These are phyloP conservation scores for Stictocephala bisonia DNA, from an alignment of 2,888 invertebrate species.

Conservation along the genomic window DNA sequence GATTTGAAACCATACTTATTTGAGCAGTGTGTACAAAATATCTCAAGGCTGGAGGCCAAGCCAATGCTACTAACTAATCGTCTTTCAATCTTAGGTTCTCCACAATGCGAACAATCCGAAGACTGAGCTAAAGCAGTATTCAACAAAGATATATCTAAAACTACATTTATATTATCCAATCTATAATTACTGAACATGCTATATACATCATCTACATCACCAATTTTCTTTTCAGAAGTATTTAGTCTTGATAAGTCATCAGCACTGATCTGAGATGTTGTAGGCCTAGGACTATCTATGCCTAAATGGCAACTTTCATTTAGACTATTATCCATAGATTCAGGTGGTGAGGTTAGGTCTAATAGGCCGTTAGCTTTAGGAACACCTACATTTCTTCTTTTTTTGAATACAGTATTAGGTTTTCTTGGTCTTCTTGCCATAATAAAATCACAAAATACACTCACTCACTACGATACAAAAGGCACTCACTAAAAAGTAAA, in stretches of 20 bases:
- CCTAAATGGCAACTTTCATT: not conserved
- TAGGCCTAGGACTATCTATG: not conserved
- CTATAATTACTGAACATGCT: not conserved
- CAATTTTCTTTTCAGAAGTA: not conserved
- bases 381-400: conserved; percentile 15
- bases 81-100: conserved; percentile 41
- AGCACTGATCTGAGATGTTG: no score
- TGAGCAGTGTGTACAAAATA: conserved; percentile 16
- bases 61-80: conserved; percentile 20
- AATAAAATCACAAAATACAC: not conserved
- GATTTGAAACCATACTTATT: not conserved
- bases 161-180: conserved; percentile 8
- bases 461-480: no score
- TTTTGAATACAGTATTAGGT: conserved; percentile 12
- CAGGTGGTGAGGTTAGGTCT: no score
- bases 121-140: not conserved
- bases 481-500: no score
- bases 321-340: not conserved
- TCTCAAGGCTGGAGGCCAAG: conserved; percentile 18
- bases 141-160: conserved; percentile 21
- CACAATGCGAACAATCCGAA: conserved; percentile 17
- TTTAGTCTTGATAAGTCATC: no score
- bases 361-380: no score
- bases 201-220: not conserved
- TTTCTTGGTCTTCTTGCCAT: conserved; percentile 11